Evolutionary conservation across 2,797 vertebrate genomes (phyloP), one percentile per base, ranked within the genome.

Genomic region (Phyllotis vaccarum): DNA sequence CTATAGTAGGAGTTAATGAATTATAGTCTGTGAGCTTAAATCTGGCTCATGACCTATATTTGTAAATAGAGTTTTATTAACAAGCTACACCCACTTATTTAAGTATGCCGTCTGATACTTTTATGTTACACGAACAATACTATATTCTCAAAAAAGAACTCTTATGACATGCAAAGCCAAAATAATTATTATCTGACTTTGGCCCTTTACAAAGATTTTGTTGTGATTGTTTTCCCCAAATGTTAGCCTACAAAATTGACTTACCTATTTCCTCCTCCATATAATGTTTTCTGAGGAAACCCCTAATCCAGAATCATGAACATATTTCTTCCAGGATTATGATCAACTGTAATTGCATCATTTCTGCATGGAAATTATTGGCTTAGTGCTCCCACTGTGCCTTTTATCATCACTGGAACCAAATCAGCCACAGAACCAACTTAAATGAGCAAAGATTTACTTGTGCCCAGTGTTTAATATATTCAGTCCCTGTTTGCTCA

Each of bases 41-140:
- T 72, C 27, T 83, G 40, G 58, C 16, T 49, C 17, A 10, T 7
- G 60, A 46, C 54, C 78, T 93, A 40, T 82, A 94, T 95, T 74
- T 79, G 6, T 90, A 80, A 83, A 88, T 90, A 94, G 88, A 90
- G 75, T 86, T 89, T 87, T 89, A 79, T 83, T 89, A 58, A 56
- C 40, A 86, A 92, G 31, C 43, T 46, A 94, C 0, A 2, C 0
- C 6, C 29, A 5, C 27, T 75, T 79, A 83, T 88, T 72, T 54
- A 76, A 86, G 14, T 80, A 64, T 54, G 37, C 0, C 75, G 90
- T 83, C 16, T 49, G 62, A 34, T 34, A 40, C 2, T 78, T 95
- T 83, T 21, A 0, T 37, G 52, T 64, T 76, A 76, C 24, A 60
- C 60, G 62, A 17, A 88, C 17, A 95, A n/a, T 24, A 75, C n/a